A percentile compares a stretch with the other conserved stretches of the same genome.
Conservation (phyloP, 2,888 invertebrate genomes). For the Rotaria magnacalcarata region DNA sequence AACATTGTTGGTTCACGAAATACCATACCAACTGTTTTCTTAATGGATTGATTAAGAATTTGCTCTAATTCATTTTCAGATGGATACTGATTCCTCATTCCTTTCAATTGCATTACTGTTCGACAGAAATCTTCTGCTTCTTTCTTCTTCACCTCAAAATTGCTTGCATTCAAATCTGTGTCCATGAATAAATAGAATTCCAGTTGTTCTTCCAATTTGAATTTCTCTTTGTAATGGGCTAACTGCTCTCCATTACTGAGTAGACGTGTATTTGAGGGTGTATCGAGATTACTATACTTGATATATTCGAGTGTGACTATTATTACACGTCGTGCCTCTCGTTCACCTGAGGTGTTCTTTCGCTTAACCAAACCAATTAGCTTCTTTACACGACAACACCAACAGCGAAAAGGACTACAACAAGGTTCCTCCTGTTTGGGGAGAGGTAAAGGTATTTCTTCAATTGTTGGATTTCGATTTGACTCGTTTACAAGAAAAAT, state of each 20-base stretch:
- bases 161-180: neutral
- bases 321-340: neutral
- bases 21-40: neutral
- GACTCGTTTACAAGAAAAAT: neutral
- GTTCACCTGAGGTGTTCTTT: neutral
- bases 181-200: neutral
- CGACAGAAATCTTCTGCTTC: neutral
- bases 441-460: neutral
- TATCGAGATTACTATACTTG: neutral
- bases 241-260: neutral
- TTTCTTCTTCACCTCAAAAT: neutral
- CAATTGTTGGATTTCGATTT: neutral
- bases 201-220: neutral
- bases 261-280: neutral
- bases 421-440: neutral
- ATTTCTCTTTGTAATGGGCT: neutral
- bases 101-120: neutral
- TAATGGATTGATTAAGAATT: neutral
- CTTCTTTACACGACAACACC: neutral
- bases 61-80: neutral
- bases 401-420: neutral
- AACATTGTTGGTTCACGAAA: neutral
- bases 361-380: neutral
- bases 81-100: neutral
- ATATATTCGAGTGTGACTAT: neutral